A percentile compares a stretch with the other conserved stretches of the same genome.
phyloP scores from a whole-genome alignment of 2,888 invertebrate species.

The Agelastica alni region DNA sequence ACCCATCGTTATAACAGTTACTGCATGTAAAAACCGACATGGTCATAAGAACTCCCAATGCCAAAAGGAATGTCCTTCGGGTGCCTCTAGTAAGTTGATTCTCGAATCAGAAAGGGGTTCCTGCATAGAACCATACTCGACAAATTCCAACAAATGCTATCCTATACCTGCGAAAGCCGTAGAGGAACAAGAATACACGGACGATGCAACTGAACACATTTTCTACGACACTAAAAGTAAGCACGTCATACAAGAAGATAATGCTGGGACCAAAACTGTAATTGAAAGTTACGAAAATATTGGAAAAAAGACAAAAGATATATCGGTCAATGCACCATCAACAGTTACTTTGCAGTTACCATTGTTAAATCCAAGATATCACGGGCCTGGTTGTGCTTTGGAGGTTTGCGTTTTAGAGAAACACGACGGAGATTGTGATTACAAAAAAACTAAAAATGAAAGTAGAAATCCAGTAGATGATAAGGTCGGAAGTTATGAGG shows the following conservation, averaged over 20 bases:
- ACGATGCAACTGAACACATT: too few relatives aligned
- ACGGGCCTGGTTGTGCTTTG: constrained; percentile 41
- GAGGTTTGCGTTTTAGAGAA: constrained; percentile 42
- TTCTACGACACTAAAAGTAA: neutral
- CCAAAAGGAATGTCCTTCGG: too few relatives aligned
- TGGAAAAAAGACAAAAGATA: neutral
- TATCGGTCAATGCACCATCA: neutral
- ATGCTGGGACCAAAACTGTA: too few relatives aligned
- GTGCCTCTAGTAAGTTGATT: too few relatives aligned
- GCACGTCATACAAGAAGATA: neutral
- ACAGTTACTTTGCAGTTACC: neutral
- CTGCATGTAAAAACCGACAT: constrained; percentile 28
- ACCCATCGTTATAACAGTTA: constrained; percentile 31
- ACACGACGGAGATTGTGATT: constrained; percentile 37
- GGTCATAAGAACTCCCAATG: too few relatives aligned
- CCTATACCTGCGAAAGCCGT: too few relatives aligned
- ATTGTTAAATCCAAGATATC: constrained; percentile 22
- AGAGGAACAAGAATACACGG: too few relatives aligned
- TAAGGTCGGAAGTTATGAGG: constrained; percentile 39
- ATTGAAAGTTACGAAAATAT: too few relatives aligned
- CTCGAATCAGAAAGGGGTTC: too few relatives aligned
- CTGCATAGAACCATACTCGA: too few relatives aligned
- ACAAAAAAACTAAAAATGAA: constrained; percentile 29
- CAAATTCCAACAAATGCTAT: too few relatives aligned
- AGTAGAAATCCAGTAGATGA: constrained; percentile 34